phyloP scores from a whole-genome alignment of 2,113 vertebrate genomes.

The Atrichornis clamosus region DNA sequence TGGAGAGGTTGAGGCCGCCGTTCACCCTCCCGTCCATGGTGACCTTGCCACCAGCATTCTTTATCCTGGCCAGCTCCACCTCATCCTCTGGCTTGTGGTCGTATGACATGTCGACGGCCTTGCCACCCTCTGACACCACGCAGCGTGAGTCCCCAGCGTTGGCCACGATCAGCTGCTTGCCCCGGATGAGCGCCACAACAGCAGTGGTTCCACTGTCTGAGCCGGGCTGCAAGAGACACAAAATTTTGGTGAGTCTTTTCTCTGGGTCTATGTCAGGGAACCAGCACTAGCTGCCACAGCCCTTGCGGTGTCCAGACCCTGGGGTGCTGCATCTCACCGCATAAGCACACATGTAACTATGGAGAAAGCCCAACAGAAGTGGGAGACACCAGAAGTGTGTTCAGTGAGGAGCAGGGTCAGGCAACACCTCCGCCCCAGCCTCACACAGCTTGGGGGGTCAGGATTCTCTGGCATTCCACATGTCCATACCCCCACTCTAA shows the following conservation, averaged over 20 bases:
- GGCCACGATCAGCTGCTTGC: slow-evolving; percentile 95
- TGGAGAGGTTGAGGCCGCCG: slow-evolving; percentile 94
- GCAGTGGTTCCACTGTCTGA: slow-evolving; percentile 97
- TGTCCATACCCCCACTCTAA: rapidly evolving
- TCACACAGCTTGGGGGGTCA: background rate
- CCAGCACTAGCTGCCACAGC: background rate
- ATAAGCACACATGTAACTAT: rapidly evolving
- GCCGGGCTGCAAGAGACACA: slow-evolving; percentile 80
- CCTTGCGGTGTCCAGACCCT: background rate
- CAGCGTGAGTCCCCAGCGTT: slow-evolving; percentile 97
- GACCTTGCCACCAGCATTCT: slow-evolving; percentile 96
- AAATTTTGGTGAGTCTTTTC: background rate
- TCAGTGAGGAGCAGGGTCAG: background rate
- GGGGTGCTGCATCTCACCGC: background rate
- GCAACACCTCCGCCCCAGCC: background rate
- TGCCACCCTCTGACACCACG: slow-evolving; percentile 90
- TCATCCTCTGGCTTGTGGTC: slow-evolving; percentile 98
- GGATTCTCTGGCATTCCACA: background rate
- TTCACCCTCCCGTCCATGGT: slow-evolving; percentile 98
- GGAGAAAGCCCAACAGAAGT: background rate
- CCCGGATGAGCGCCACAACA: slow-evolving; percentile 92
- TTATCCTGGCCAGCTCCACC: slow-evolving; percentile 92
- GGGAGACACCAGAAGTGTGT: no score
- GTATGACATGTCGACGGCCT: slow-evolving; percentile 95
- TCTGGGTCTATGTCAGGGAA: rapidly evolving